Evolutionary conservation across 1,140 invertebrate genomes (phyloP), one percentile per base, ranked within the genome.

Genomic region (Bombus vancouverensis): DNA sequence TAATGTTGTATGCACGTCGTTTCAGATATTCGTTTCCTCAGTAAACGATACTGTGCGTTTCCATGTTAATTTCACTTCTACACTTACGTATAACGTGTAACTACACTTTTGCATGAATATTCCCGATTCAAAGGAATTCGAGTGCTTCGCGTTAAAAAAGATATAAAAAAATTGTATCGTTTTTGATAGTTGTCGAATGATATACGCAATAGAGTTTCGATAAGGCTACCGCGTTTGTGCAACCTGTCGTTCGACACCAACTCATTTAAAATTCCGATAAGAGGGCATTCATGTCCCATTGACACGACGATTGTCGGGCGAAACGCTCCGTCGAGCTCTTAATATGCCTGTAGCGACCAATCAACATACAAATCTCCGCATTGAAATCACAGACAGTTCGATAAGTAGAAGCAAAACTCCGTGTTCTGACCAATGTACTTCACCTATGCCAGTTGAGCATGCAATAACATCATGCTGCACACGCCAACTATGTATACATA

Each of bases 201-300:
- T 37, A 6, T 9, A 25, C 77, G n/a, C 8, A 68, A 53, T 47
- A 18, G 12, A 47, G 13, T 9, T 53, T 37, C 25, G 76, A 78
- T 66, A 37, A 47, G 65, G 15, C 8, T 13, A 37, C 62, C 28
- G 12, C 62, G 22, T 37, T 62, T 66, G 15, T 68, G 42, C 65
- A 79, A 70, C 32, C n/a, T 34, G 76, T 44, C 6, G 62, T 47
- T 25, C 10, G 42, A 47, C 39, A 47, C 1, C 32, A 10, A 25
- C 65, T 80, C 22, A 39, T 80, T 80, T 80, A 70, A 80, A 80
- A 80, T 47, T 70, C 77, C 25, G 65, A 80, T 70, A 80, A 10
- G 65, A 80, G 65, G 12, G 18, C 57, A 79, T 28, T 79, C 39
- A 9, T 28, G 77, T 10, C 2, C 44, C 77, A 44, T 47, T 70